Evolutionary conservation across 2,113 vertebrate species (phyloP).

Genomic region (Oplegnathus fasciatus): DNA sequence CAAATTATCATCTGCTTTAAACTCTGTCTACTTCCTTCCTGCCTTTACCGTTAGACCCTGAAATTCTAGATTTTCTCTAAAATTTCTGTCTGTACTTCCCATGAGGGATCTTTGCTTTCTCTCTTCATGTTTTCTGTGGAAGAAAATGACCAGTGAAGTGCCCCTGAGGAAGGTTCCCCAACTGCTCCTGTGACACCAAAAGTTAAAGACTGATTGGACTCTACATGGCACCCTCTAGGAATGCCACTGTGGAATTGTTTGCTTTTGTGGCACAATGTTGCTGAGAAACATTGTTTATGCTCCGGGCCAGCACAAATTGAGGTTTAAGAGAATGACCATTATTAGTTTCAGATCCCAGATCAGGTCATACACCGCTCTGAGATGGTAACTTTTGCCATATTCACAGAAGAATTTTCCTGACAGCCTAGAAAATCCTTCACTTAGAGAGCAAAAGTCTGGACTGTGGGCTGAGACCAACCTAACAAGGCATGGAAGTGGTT

Average conservation of each 20-base stretch:
- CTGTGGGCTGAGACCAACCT: constrained; percentile 27
- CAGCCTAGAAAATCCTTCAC: constrained; percentile 33
- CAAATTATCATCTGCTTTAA: constrained; percentile 3
- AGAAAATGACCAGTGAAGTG: background rate
- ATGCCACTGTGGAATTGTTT: constrained; percentile 4
- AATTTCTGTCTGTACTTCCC: background rate
- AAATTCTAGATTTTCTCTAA: background rate
- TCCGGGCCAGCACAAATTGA: background rate
- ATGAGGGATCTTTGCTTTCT: background rate
- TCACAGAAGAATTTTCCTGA: constrained; percentile 19
- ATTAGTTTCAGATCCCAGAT: constrained; percentile 19
- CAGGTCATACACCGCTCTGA: background rate
- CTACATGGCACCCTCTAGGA: background rate
- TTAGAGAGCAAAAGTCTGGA: constrained; percentile 34
- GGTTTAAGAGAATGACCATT: background rate
- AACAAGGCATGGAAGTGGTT: constrained; percentile 61
- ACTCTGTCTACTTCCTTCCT: background rate
- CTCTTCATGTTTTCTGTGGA: background rate
- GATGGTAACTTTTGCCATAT: constrained; percentile 1
- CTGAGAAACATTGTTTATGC: background rate
- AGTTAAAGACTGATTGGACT: background rate
- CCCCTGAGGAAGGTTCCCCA: background rate
- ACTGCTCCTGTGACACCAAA: background rate
- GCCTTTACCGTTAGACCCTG: background rate
- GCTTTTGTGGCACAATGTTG: background rate